Conservation (phyloP, 2,888 invertebrate genomes). For the Hetaerina titia region DNA sequence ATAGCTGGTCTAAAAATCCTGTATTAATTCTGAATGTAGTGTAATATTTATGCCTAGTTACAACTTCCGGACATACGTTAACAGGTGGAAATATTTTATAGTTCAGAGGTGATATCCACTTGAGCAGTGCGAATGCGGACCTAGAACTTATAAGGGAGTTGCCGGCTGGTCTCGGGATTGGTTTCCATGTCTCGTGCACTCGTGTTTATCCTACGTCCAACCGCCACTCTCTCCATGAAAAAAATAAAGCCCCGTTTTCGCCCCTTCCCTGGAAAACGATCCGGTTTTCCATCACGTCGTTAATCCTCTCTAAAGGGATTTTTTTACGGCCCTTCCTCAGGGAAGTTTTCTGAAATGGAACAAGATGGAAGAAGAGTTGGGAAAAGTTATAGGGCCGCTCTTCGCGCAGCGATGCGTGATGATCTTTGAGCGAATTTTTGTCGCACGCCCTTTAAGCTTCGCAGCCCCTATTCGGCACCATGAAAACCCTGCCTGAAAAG, state of each 20-base stretch:
- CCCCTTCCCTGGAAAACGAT: conserved; percentile 22
- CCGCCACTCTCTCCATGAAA: neutral
- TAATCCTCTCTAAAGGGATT: conserved; percentile 23
- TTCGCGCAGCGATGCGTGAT: conserved; percentile 29
- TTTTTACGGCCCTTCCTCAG: neutral
- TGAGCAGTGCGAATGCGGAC: neutral
- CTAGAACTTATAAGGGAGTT: neutral
- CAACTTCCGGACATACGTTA: too few relatives aligned
- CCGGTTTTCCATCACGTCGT: conserved; percentile 39
- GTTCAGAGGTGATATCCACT: too few relatives aligned
- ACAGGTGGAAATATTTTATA: too few relatives aligned
- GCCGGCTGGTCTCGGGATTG: neutral
- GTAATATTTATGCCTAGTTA: too few relatives aligned
- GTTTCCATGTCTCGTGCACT: neutral
- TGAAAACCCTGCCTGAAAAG: neutral
- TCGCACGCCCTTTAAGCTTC: neutral
- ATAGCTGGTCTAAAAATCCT: too few relatives aligned
- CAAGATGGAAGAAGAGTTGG: neutral
- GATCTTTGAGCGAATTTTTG: conserved; percentile 35
- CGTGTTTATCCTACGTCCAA: neutral
- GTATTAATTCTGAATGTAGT: too few relatives aligned
- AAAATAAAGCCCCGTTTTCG: neutral
- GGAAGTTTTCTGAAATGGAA: conserved; percentile 26
- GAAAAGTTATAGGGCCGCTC: neutral
- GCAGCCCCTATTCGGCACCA: neutral